These are phyloP conservation scores for Glomeris marginata DNA, from an alignment of 2,888 invertebrate species.

Conservation along the genomic window DNA sequence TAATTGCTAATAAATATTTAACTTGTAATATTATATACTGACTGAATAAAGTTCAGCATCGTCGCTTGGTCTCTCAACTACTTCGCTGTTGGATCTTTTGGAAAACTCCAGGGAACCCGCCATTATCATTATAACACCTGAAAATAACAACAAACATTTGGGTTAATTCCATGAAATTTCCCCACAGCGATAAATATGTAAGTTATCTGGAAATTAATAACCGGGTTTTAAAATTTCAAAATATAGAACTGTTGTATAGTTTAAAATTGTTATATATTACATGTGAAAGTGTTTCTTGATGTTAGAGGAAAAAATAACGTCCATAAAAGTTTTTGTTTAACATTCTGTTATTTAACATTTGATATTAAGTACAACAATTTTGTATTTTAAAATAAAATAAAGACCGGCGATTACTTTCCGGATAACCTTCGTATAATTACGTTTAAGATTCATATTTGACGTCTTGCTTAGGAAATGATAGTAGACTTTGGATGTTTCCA, in stretches of 20 bases:
- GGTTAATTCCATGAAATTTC: too few species aligned
- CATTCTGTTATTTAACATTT: background rate
- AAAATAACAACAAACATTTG: constrained; percentile 14
- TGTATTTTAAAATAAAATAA: constrained; percentile 3
- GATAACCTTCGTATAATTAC: constrained; percentile 40
- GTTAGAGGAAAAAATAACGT: background rate
- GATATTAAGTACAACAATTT: too few species aligned
- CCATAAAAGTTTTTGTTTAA: background rate
- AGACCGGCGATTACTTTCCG: too few species aligned
- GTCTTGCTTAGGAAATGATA: constrained; percentile 92
- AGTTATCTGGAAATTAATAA: too few species aligned
- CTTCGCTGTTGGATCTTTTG: constrained; percentile 82
- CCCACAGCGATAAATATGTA: too few species aligned
- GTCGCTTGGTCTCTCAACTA: constrained; percentile 80
- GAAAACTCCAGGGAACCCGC: constrained; percentile 96
- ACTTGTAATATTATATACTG: constrained; percentile 26
- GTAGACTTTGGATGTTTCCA: constrained; percentile 95
- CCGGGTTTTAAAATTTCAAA: too few species aligned
- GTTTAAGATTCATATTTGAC: constrained; percentile 83
- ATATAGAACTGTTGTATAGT: too few species aligned
- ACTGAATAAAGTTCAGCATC: constrained; percentile 87
- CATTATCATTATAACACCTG: constrained; percentile 78
- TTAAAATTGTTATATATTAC: too few species aligned
- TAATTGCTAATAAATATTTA: background rate
- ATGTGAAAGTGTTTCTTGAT: background rate